Evolutionary conservation across 2,797 vertebrate species (phyloP), one percentile per base, ranked within the genome.

Genomic region (Tadarida brasiliensis): DNA sequence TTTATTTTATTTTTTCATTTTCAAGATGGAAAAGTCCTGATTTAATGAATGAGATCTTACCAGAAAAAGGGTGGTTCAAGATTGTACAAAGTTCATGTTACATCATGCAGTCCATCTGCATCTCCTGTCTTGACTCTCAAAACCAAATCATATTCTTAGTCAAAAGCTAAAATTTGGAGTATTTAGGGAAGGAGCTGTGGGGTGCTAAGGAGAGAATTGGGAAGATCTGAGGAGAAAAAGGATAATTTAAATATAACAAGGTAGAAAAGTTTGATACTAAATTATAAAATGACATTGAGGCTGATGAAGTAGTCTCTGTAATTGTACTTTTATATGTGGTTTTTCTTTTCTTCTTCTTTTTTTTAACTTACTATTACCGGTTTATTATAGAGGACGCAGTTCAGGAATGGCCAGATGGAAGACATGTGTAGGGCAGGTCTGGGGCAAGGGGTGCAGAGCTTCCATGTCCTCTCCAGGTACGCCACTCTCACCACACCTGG

Each of bases 1-100:
- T 22, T 35, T 44, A 30, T 63, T 20, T 91, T 65, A 61, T 95
- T 78, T 97, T 92, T 80, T 63, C 28, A 47, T 95, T 95, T 80
- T 87, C 71, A n/a, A 96, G 49, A 78, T 93, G 51, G 85, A 81
- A 93, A 83, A 97, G 87, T 87, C 35, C 16, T 89, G 88, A 96
- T 83, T 85, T 86, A 78, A 67, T 95, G 68, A 35, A 19, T 92
- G 12, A 49, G 89, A 71, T 61, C 56, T 94, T 97, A 35, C 57
- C 61, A 94, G 95, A 94, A 96, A 88, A 90, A 85, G 59, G 59
- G 11, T 81, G 85, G 88, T 63, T 68, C 6, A 74, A 95, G 91
- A 44, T 68, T 24, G 35, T 83, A 28, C 80, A 82, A 84, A 67
- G 61, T 96, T 97, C 74, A 91, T 20, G 16, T 80, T 94, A 90